Percentiles rank a stretch among this genome's conserved stretches.
phyloP scores from a whole-genome alignment of 2,888 invertebrate genomes.

The Phymatocera aterrima region DNA sequence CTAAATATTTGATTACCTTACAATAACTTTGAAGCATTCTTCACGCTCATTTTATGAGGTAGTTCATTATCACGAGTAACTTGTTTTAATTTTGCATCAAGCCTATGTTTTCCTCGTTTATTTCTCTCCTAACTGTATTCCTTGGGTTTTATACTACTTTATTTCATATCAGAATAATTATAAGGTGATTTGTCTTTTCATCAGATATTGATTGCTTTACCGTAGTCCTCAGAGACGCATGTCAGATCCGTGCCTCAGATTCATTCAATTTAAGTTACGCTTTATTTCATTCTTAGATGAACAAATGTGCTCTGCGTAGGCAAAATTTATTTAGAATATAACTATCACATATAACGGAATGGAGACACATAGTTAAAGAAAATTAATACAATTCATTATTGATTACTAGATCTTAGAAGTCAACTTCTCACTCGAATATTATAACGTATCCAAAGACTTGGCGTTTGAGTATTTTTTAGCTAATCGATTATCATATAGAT shows the following conservation, averaged over 20 bases:
- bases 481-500: neutral
- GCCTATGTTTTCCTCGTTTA: slow-evolving; percentile 7
- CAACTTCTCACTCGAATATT: neutral
- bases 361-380: neutral
- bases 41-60: neutral
- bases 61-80: neutral
- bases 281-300: too few species aligned
- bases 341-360: neutral
- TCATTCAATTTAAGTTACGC: too few species aligned
- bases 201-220: neutral
- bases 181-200: neutral
- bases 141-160: neutral
- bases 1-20: neutral
- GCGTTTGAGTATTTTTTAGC: neutral
- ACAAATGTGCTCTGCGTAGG: too few species aligned
- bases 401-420: neutral
- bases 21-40: neutral
- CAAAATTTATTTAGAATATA: neutral
- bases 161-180: neutral
- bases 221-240: neutral
- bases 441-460: neutral
- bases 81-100: slow-evolving; percentile 34
- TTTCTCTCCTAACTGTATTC: neutral
- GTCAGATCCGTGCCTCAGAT: too few species aligned
- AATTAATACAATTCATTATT: neutral